These are phyloP conservation scores for Leucania comma DNA, from an alignment of 2,888 invertebrate species.

Conservation along the genomic window DNA sequence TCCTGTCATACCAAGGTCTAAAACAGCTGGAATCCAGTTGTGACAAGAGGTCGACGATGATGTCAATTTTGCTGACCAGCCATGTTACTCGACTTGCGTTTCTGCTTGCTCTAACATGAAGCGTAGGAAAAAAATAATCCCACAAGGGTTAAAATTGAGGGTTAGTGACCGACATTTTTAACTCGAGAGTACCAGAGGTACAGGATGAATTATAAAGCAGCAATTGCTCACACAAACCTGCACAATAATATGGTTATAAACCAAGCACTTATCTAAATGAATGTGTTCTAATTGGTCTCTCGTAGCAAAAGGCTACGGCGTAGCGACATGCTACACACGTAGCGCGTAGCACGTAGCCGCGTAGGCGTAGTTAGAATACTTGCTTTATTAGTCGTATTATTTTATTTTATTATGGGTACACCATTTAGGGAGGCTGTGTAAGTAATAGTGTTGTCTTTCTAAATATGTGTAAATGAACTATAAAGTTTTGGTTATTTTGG, in stretches of 20 bases:
- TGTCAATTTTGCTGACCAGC: too few species aligned
- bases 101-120: too few species aligned
- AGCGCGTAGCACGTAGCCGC: conserved; percentile 37
- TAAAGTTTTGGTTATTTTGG: background rate
- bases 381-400: conserved; percentile 37
- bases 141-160: background rate
- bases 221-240: conserved; percentile 10
- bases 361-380: conserved; percentile 42
- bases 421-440: background rate
- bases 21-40: too few species aligned
- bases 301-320: conserved; percentile 50
- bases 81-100: too few species aligned
- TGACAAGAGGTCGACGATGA: too few species aligned
- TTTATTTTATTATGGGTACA: conserved; percentile 16
- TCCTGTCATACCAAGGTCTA: too few species aligned
- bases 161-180: background rate
- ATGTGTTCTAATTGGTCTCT: conserved; percentile 36
- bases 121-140: too few species aligned
- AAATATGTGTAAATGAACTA: background rate
- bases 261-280: conserved; percentile 43
- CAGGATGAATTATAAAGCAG: background rate
- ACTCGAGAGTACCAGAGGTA: background rate
- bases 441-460: background rate
- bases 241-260: conserved; percentile 14
- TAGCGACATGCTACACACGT: conserved; percentile 41